These are phyloP conservation scores for Standfussiana lucernea DNA, from an alignment of 2,888 invertebrate genomes.

Conservation along the genomic window DNA sequence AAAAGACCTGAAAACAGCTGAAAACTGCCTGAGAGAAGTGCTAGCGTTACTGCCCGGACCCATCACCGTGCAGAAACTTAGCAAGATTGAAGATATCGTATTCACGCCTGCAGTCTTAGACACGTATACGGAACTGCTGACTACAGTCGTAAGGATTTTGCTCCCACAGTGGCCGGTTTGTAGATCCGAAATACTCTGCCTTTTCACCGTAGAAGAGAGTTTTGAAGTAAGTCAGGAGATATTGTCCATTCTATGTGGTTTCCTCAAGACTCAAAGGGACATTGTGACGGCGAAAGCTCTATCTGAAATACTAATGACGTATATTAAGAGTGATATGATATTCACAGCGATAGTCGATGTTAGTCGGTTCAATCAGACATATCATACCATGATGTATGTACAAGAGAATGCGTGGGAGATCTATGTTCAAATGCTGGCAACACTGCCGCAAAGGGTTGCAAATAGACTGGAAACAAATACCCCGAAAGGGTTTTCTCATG, in stretches of 20 bases:
- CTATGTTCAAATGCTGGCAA: slow-evolving; percentile 91
- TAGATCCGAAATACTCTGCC: slow-evolving; percentile 80
- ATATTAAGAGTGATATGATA: slow-evolving; percentile 91
- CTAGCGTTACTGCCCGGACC: slow-evolving; percentile 88
- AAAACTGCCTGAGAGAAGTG: slow-evolving; percentile 64
- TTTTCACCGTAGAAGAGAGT: slow-evolving; percentile 91
- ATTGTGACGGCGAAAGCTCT: slow-evolving; percentile 78
- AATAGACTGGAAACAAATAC: slow-evolving; percentile 91
- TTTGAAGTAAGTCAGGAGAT: slow-evolving; percentile 86
- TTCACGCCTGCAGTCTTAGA: slow-evolving; percentile 66
- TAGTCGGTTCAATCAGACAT: slow-evolving; percentile 65
- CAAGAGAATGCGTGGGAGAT: slow-evolving; percentile 85
- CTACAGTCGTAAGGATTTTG: slow-evolving; percentile 85
- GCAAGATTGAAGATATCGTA: slow-evolving; percentile 65
- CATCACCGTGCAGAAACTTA: slow-evolving; percentile 92
- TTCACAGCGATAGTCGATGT: slow-evolving; percentile 87
- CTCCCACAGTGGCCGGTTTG: slow-evolving; percentile 91
- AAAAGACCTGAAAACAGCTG: slow-evolving; percentile 74
- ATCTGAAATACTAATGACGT: slow-evolving; percentile 83
- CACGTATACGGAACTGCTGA: slow-evolving; percentile 88
- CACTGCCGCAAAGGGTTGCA: slow-evolving; percentile 93
- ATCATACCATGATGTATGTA: slow-evolving; percentile 65
- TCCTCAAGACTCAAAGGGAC: slow-evolving; percentile 84
- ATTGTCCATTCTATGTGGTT: slow-evolving; percentile 85
- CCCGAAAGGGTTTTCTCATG: slow-evolving; percentile 90